Evolutionary conservation across 2,888 invertebrate species (phyloP).

Genomic region (Sesamia inferens): DNA sequence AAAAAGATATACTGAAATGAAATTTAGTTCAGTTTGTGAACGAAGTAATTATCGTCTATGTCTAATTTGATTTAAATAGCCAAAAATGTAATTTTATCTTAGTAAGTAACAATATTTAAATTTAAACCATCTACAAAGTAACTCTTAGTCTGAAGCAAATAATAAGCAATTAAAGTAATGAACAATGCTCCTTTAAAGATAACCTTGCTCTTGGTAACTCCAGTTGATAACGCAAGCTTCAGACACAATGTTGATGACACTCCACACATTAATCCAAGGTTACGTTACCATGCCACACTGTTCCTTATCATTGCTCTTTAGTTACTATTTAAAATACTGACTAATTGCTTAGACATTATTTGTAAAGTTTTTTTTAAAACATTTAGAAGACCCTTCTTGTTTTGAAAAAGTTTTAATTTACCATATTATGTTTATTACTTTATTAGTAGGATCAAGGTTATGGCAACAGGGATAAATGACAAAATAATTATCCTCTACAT

Average conservation of each 20-base stretch:
- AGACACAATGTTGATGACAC: conserved; percentile 55
- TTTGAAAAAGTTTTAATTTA: background rate
- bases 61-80: background rate
- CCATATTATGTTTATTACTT: background rate
- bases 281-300: conserved; percentile 34
- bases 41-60: no score
- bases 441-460: background rate
- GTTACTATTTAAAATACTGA: conserved; percentile 38
- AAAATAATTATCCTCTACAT: conserved; percentile 23
- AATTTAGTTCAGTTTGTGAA: no score
- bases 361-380: background rate
- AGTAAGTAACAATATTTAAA: background rate
- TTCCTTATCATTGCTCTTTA: conserved; percentile 33
- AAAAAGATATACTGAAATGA: no score
- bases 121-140: background rate
- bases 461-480: conserved; percentile 1
- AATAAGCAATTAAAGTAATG: conserved; percentile 21
- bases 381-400: background rate
- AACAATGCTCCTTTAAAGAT: conserved; percentile 50
- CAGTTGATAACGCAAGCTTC: conserved; percentile 64
- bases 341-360: conserved; percentile 14
- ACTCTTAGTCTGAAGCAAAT: conserved; percentile 12
- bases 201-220: conserved; percentile 58
- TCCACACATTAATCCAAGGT: conserved; percentile 67
- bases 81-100: background rate